Conservation (phyloP, 2,113 vertebrate genomes). For the Otus sunia region DNA sequence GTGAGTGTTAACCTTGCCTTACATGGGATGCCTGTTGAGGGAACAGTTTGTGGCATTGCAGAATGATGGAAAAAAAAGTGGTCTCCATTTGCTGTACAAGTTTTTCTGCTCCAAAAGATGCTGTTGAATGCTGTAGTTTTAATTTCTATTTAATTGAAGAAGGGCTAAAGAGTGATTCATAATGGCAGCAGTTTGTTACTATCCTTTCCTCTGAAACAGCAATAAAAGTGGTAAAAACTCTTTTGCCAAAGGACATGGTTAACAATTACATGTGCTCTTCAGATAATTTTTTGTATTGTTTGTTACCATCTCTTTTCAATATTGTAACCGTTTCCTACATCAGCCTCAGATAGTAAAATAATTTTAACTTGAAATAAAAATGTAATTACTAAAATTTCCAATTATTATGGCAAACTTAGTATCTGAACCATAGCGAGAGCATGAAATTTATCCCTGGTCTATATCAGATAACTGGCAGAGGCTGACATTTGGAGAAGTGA, state of each 20-base stretch:
- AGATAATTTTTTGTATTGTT: neutral
- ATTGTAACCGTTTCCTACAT: neutral
- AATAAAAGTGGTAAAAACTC: neutral
- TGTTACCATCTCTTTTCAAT: neutral
- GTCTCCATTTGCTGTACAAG: neutral
- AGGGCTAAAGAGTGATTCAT: neutral
- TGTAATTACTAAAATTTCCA: neutral
- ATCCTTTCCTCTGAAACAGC: neutral
- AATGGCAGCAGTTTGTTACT: neutral
- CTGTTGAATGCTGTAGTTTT: neutral
- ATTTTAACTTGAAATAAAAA: neutral
- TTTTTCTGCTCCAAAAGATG: neutral
- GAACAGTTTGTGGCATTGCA: neutral
- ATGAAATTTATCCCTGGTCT: neutral
- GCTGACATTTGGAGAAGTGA: neutral
- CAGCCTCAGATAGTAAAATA: neutral
- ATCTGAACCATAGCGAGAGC: neutral
- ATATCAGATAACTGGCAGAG: neutral
- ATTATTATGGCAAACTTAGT: neutral
- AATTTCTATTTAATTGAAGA: neutral
- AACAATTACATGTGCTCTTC: neutral
- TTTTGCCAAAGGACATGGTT: neutral
- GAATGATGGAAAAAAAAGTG: neutral
- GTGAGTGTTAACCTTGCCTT: neutral
- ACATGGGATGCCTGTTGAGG: neutral